Percentiles rank a stretch among this genome's conserved stretches.
Evolutionary conservation across 2,797 vertebrate genomes (phyloP).

Genomic region (Anas georgica): DNA sequence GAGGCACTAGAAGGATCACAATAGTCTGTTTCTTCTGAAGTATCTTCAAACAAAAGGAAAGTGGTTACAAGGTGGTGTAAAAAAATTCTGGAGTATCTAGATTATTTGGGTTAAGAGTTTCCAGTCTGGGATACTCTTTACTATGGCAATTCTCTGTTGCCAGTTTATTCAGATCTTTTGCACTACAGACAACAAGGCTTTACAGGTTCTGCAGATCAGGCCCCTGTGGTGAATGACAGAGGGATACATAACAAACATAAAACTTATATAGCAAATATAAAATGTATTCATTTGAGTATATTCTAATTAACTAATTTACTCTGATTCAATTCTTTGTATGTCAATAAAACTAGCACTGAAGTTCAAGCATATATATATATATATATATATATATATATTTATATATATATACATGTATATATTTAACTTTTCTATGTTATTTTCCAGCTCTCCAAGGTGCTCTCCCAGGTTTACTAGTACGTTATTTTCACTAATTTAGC

Average conservation of each 20-base stretch:
- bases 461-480: neutral
- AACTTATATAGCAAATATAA: neutral
- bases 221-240: neutral
- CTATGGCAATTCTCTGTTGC: neutral
- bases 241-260: too few relatives aligned
- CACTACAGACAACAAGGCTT: neutral
- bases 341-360: neutral
- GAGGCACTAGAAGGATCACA: neutral
- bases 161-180: neutral
- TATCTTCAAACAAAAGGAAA: neutral
- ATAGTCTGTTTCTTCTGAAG: neutral
- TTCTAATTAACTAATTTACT: neutral
- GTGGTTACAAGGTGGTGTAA: neutral
- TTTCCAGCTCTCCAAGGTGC: neutral
- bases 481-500: neutral
- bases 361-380: neutral
- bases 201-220: neutral
- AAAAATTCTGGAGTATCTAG: neutral
- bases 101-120: neutral
- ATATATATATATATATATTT: too few relatives aligned
- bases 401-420: neutral
- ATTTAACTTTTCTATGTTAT: neutral
- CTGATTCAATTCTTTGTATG: neutral
- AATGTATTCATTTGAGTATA: neutral
- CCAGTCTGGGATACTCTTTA: neutral